These are phyloP conservation scores for Tuta absoluta DNA, from an alignment of 2,888 invertebrate species.

Conservation along the genomic window DNA sequence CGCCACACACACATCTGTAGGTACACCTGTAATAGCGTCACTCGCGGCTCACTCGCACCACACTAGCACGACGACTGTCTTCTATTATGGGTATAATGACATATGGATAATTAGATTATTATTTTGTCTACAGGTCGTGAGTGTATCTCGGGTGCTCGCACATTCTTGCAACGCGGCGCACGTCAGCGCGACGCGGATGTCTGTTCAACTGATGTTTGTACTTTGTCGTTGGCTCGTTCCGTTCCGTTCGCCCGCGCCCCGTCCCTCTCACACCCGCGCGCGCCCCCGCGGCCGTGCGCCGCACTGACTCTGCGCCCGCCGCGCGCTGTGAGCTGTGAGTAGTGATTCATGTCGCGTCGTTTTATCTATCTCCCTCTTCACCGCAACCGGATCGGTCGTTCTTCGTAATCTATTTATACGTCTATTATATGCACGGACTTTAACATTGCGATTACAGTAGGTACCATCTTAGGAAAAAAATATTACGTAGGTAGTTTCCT, in stretches of 20 bases:
- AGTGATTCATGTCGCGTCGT: conserved; percentile 81
- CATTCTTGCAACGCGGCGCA: conserved; percentile 57
- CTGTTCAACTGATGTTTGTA: conserved; percentile 79
- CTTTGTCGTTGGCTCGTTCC: conserved; percentile 71
- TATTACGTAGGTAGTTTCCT: conserved; percentile 6
- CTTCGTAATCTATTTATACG: conserved; percentile 79
- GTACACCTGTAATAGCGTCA: conserved; percentile 71
- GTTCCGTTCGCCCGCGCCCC: conserved; percentile 54
- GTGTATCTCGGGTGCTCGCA: conserved; percentile 47
- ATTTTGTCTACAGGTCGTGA: conserved; percentile 53
- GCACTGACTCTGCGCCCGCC: conserved; percentile 62
- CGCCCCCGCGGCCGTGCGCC: conserved; percentile 52
- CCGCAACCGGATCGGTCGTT: conserved; percentile 80
- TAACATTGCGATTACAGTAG: conserved; percentile 63
- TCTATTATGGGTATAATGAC: conserved; percentile 32
- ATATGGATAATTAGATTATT: conserved; percentile 40
- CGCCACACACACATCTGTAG: conserved; percentile 64
- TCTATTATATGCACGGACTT: conserved; percentile 73
- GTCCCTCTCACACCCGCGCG: conserved; percentile 54
- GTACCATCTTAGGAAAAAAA: conserved; percentile 29
- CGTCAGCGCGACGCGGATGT: conserved; percentile 70
- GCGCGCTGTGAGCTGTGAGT: conserved; percentile 69
- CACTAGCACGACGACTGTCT: conserved; percentile 48
- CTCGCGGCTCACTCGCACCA: conserved; percentile 58
- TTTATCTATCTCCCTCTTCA: conserved; percentile 81